Conservation (phyloP, 2,113 vertebrate species). For the Chlorodrepanis virens region DNA sequence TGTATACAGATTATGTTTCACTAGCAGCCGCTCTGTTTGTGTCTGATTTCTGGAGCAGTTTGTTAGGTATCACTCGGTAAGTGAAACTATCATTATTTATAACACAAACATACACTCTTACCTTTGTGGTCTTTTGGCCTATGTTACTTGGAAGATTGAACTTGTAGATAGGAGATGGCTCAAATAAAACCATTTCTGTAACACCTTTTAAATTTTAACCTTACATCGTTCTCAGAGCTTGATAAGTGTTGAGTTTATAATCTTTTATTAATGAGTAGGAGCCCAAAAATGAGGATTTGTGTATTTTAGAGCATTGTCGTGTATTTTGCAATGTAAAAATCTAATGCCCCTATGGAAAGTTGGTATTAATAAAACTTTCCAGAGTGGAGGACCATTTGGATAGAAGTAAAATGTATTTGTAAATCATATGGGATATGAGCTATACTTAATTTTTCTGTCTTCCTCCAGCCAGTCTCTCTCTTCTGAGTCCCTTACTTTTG, state of each 20-base stretch:
- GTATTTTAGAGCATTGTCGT: background rate
- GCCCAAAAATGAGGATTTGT: background rate
- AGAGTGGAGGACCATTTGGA: background rate
- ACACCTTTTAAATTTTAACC: background rate
- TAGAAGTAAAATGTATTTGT: background rate
- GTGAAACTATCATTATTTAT: background rate
- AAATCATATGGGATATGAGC: background rate
- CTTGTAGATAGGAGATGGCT: background rate
- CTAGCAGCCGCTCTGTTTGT: background rate
- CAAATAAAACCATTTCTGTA: background rate
- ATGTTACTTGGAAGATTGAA: background rate
- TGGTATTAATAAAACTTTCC: background rate
- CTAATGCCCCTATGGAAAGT: background rate
- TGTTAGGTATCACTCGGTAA: background rate
- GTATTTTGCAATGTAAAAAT: background rate
- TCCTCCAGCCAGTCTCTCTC: background rate
- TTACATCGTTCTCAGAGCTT: background rate
- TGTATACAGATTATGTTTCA: background rate
- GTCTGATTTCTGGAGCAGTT: background rate
- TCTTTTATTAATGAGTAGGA: background rate
- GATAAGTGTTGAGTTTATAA: background rate
- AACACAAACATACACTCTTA: background rate
- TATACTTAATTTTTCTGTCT: background rate
- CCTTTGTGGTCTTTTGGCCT: background rate
- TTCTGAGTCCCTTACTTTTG: background rate